Percentiles rank a stretch among this genome's conserved stretches.
Conservation (phyloP, 2,113 vertebrate species). For the Callithrix jacchus region DNA sequence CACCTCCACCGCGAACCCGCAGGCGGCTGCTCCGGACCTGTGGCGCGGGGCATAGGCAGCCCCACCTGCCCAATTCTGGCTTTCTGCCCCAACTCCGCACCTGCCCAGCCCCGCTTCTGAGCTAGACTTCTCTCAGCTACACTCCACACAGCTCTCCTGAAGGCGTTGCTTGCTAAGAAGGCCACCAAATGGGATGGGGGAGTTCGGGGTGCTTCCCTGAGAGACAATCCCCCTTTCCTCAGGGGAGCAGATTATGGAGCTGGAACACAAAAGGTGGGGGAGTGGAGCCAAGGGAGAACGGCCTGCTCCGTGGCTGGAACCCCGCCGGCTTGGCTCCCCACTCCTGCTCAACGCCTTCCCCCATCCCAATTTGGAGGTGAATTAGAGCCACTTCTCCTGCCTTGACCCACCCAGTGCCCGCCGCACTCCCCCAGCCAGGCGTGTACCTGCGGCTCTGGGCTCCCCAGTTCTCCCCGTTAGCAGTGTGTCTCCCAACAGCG, state of each 20-base stretch:
- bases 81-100: fast-evolving
- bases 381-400: not conserved
- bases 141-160: not conserved
- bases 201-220: not conserved
- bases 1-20: no score
- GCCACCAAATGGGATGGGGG: no score
- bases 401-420: not conserved
- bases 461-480: not conserved
- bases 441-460: not conserved
- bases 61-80: fast-evolving
- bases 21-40: fast-evolving
- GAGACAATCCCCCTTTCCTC: not conserved
- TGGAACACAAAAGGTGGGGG: no score
- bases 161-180: not conserved
- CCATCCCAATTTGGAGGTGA: not conserved
- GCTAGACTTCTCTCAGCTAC: fast-evolving
- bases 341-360: fast-evolving
- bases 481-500: not conserved
- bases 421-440: not conserved
- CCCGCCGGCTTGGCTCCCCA: fast-evolving
- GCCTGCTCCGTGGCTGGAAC: not conserved
- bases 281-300: not conserved
- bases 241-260: not conserved
- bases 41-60: not conserved
- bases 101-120: not conserved